A percentile compares a stretch with the other conserved stretches of the same genome.
phyloP scores from a whole-genome alignment of 2,113 vertebrate genomes.

The Urocynchramus pylzowi region DNA sequence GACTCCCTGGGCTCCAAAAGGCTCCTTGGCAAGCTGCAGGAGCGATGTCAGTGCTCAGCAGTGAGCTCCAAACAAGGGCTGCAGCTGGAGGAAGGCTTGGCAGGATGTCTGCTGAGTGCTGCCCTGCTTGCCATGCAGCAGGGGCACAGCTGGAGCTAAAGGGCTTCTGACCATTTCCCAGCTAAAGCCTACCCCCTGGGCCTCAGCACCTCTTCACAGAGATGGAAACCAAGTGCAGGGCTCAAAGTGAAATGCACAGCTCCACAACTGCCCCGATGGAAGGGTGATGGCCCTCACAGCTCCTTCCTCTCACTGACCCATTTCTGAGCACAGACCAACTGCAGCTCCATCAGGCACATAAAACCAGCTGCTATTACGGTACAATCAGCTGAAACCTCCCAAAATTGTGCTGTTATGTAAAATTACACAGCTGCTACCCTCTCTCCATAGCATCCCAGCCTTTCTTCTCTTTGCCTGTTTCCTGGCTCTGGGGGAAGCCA shows the following conservation, averaged over 20 bases:
- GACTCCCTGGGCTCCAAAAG: rapidly evolving
- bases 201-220: not conserved
- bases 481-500: not conserved
- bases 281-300: not conserved
- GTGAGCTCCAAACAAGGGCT: not conserved
- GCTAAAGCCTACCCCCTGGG: not conserved
- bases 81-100: not conserved
- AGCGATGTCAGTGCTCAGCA: not conserved
- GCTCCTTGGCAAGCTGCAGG: not conserved
- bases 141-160: not conserved
- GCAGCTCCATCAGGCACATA: rapidly evolving
- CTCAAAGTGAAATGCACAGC: not conserved
- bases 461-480: not conserved
- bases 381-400: not conserved
- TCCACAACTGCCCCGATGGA: not conserved
- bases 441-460: not conserved
- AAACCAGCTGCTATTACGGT: not conserved
- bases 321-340: not conserved
- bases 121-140: not conserved
- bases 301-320: rapidly evolving
- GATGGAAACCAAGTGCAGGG: not conserved
- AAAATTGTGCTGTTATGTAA: not conserved
- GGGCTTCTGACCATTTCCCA: not conserved
- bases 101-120: not conserved
- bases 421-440: not conserved